Evolutionary conservation across 2,797 vertebrate species (phyloP).

Genomic region (Odontamblyopus lacepedii): DNA sequence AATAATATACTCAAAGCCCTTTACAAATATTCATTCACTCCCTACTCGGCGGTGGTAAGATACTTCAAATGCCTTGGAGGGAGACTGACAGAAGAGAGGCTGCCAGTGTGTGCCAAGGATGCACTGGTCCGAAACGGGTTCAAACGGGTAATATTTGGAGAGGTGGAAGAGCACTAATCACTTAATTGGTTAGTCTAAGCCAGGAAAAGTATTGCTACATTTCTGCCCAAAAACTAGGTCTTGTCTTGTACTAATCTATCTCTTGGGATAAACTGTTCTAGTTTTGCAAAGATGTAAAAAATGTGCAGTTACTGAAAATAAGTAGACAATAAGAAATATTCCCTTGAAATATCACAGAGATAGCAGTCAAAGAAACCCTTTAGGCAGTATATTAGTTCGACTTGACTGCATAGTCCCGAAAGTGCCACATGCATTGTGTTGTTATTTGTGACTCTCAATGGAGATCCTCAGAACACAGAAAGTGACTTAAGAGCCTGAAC

Average conservation of each 20-base stretch:
- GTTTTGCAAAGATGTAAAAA: neutral
- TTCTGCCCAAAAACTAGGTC: neutral
- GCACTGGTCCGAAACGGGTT: neutral
- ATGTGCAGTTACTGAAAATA: neutral
- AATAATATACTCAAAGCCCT: neutral
- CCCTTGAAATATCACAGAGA: slow-evolving; percentile 28
- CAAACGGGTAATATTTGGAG: neutral
- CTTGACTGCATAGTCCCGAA: slow-evolving; percentile 17
- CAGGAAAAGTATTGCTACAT: neutral
- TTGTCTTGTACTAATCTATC: neutral
- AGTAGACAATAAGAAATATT: slow-evolving; percentile 19
- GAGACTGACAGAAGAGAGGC: neutral
- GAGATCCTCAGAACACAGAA: slow-evolving; percentile 20
- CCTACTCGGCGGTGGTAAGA: too few relatives aligned
- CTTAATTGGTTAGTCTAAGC: neutral
- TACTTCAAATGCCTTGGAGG: too few relatives aligned
- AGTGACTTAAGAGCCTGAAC: slow-evolving; percentile 25
- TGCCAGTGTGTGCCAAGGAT: neutral
- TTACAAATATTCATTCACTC: too few relatives aligned
- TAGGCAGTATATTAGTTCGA: slow-evolving; percentile 7
- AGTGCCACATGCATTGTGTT: slow-evolving; percentile 26
- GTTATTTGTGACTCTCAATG: slow-evolving; percentile 9
- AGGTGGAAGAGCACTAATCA: too few relatives aligned
- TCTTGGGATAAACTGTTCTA: neutral
- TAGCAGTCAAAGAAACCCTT: slow-evolving; percentile 6